phyloP scores from a whole-genome alignment of 2,888 invertebrate genomes.

The Himalopsyche tibetana region DNA sequence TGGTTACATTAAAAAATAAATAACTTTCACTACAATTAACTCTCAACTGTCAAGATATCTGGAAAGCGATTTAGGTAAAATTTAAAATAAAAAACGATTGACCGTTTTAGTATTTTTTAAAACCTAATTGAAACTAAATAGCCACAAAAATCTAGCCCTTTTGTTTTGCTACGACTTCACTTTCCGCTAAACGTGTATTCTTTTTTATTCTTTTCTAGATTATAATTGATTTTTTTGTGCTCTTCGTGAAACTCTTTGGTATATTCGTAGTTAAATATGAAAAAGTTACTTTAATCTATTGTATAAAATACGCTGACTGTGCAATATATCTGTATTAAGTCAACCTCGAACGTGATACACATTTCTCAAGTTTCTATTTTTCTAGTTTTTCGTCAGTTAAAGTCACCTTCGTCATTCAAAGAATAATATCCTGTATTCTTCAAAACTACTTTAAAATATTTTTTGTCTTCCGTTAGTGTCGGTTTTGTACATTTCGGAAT shows the following conservation, averaged over 20 bases:
- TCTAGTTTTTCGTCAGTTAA: background rate
- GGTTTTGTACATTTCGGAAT: too few relatives aligned
- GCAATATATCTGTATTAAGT: background rate
- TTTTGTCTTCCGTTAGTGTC: too few relatives aligned
- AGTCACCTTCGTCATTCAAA: background rate
- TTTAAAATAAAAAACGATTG: background rate
- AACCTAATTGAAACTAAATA: background rate
- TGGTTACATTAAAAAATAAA: background rate
- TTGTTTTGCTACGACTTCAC: background rate
- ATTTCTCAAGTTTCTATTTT: conserved; percentile 4
- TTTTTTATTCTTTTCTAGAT: background rate
- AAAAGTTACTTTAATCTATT: background rate
- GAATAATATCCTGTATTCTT: too few relatives aligned
- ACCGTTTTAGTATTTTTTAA: background rate
- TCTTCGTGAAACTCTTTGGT: background rate
- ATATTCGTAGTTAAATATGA: background rate
- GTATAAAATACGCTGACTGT: background rate
- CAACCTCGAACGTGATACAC: background rate
- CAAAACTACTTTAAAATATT: too few relatives aligned
- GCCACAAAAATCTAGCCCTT: background rate
- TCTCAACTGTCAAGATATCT: background rate
- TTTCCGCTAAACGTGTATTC: background rate
- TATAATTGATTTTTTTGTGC: background rate
- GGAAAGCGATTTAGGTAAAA: background rate
- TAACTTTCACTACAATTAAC: background rate